Evolutionary conservation across 2,888 invertebrate genomes (phyloP).

Genomic region (Prosopocoilus inquinatus): DNA sequence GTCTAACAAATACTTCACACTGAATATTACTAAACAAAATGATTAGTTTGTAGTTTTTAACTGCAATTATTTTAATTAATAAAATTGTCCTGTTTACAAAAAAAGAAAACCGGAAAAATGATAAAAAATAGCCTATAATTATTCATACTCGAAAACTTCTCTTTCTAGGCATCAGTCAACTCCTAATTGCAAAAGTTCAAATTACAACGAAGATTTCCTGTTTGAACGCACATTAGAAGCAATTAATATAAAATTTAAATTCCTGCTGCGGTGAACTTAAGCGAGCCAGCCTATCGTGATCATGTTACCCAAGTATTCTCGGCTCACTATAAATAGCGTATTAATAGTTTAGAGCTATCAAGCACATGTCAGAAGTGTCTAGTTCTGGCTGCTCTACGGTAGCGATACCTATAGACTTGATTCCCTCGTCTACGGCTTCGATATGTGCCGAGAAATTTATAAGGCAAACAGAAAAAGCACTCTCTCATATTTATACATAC

Average conservation of each 20-base stretch:
- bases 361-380: conserved; percentile 14
- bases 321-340: conserved; percentile 13
- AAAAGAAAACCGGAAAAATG: too few relatives aligned
- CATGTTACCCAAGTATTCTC: conserved; percentile 13
- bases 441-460: neutral
- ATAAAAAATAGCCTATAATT: too few relatives aligned
- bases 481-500: too few relatives aligned
- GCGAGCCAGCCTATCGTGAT: conserved; percentile 5
- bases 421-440: neutral
- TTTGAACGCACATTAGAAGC: neutral
- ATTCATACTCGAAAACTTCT: too few relatives aligned
- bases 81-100: too few relatives aligned
- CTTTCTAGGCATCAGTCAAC: too few relatives aligned
- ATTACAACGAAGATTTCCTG: too few relatives aligned
- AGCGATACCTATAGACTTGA: neutral
- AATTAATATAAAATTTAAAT: conserved; percentile 7
- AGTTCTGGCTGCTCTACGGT: neutral
- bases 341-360: conserved; percentile 18
- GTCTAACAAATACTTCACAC: too few relatives aligned
- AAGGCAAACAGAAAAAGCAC: neutral
- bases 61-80: too few relatives aligned
- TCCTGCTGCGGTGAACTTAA: conserved; percentile 2
- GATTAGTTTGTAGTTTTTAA: too few relatives aligned
- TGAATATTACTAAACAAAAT: too few relatives aligned
- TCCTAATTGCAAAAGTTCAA: too few relatives aligned